Evolutionary conservation across 2,888 invertebrate species (phyloP).

Genomic region (Lepidocyrtoides sp.): DNA sequence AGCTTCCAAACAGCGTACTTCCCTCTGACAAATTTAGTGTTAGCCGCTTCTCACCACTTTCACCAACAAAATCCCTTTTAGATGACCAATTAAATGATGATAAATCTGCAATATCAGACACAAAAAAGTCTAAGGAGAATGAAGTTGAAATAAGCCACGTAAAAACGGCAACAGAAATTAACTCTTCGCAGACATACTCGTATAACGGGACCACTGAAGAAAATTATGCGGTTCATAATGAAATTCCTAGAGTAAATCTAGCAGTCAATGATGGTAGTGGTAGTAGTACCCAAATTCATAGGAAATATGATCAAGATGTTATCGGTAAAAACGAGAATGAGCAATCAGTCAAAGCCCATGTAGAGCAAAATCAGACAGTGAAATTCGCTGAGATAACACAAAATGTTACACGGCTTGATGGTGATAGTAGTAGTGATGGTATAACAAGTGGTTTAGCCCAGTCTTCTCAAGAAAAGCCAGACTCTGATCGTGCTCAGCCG

Average conservation of each 20-base stretch:
- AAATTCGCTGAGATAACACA: not conserved
- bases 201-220: not conserved
- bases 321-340: not conserved
- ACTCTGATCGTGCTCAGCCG: constrained; percentile 28
- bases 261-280: not conserved
- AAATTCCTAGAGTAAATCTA: not conserved
- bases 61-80: constrained; percentile 17
- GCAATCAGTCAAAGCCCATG: not conserved
- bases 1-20: constrained; percentile 60
- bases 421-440: not conserved
- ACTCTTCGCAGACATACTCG: not conserved
- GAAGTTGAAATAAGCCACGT: not conserved
- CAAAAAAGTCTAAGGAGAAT: not conserved
- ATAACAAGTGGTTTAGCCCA: not conserved
- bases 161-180: not conserved
- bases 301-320: not conserved
- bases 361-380: not conserved
- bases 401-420: not conserved
- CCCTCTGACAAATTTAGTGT: constrained; percentile 7
- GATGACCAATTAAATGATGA: not conserved
- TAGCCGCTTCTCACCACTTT: constrained; percentile 23
- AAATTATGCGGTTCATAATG: not conserved
- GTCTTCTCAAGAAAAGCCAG: not conserved
- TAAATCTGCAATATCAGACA: too few species aligned
- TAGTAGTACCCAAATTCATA: not conserved